A percentile compares a stretch with the other conserved stretches of the same genome.
These are phyloP conservation scores for Lycopodina hypogea DNA, from an alignment of 37 sponge, comb jelly and placozoan species.

Conservation along the genomic window DNA sequence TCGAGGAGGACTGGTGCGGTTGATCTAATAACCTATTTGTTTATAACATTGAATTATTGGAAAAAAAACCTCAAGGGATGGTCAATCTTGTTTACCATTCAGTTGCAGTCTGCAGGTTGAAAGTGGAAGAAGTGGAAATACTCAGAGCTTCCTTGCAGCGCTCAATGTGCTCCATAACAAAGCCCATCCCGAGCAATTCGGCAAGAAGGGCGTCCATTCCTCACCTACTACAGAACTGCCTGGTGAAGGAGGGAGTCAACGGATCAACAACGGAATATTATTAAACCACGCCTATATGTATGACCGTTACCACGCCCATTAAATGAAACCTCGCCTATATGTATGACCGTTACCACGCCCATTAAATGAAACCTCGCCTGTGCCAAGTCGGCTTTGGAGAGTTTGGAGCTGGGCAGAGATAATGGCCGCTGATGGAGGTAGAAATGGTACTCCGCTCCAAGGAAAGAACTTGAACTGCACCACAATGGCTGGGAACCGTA, in stretches of 20 bases:
- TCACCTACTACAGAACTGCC: no score
- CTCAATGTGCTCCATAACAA: conserved; percentile 27
- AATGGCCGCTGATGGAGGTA: neutral
- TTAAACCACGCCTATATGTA: neutral
- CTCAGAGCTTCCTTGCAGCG: conserved; percentile 21
- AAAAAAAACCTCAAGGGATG: neutral
- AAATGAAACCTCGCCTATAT: neutral
- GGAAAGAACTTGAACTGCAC: conserved; percentile 41
- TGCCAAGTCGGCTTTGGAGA: neutral
- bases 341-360: no score
- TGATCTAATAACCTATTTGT: conserved; percentile 18
- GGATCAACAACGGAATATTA: neutral
- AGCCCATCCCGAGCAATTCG: conserved; percentile 54
- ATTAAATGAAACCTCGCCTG: no score
- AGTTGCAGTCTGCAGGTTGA: conserved; percentile 47
- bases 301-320: no score
- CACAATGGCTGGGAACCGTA: conserved; percentile 24
- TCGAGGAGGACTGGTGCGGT: neutral
- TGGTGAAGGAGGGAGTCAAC: no score
- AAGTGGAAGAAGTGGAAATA: neutral
- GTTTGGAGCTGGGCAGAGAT: neutral
- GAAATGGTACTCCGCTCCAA: neutral
- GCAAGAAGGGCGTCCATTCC: conserved; percentile 33
- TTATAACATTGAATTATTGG: neutral
- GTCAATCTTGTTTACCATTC: conserved; percentile 42